Percentiles rank a stretch among this genome's conserved stretches.
Evolutionary conservation across 2,797 vertebrate genomes (phyloP).

Genomic region (Macropus fuliginosus): DNA sequence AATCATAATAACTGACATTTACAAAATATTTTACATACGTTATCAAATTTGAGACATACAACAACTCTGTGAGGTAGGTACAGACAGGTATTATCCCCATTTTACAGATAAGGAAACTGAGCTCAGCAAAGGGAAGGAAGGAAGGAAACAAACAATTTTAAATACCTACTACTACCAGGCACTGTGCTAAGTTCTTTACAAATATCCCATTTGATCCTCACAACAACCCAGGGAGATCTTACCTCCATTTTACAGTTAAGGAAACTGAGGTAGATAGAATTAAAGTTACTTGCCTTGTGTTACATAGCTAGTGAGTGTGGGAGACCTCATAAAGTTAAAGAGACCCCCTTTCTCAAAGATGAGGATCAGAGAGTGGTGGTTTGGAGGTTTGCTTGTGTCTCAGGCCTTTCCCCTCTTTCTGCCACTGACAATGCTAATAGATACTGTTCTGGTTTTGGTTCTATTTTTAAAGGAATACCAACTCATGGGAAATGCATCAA

Average conservation of each 20-base stretch:
- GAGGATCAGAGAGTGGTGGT: not conserved
- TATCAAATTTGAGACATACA: not conserved
- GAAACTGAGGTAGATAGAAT: not conserved
- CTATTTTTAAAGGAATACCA: not conserved
- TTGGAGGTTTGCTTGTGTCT: not conserved
- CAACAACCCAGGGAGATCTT: not conserved
- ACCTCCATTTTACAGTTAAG: not conserved
- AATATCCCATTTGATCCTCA: not conserved
- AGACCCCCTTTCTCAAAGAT: not conserved
- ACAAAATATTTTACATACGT: not conserved
- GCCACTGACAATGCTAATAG: constrained; percentile 20
- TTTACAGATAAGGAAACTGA: not conserved
- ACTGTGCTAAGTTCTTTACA: not conserved
- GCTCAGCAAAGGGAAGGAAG: not conserved
- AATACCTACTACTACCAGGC: not conserved
- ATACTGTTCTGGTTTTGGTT: constrained; percentile 1
- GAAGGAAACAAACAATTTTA: not conserved
- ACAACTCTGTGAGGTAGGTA: not conserved
- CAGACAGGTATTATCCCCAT: not conserved
- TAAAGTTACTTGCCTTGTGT: not conserved
- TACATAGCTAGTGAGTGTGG: not conserved
- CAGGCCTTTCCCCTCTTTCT: not conserved
- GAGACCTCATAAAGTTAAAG: not conserved
- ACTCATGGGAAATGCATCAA: not conserved
- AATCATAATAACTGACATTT: not conserved